Evolutionary conservation across 2,797 vertebrate species (phyloP).

Genomic region (Rhynchonycteris naso): DNA sequence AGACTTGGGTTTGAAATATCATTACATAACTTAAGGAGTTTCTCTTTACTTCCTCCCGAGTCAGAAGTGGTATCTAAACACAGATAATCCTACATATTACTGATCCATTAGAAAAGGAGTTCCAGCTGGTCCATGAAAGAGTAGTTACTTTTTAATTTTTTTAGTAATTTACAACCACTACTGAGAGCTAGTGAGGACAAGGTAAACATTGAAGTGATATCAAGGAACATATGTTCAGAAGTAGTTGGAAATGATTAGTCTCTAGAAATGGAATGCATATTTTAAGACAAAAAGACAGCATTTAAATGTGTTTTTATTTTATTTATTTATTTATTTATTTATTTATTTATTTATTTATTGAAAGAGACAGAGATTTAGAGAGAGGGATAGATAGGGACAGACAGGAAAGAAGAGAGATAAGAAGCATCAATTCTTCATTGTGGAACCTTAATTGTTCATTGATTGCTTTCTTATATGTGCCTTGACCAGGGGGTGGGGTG

Average conservation of each 20-base stretch:
- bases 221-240: background rate
- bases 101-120: background rate
- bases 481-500: too few species aligned
- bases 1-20: background rate
- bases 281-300: background rate
- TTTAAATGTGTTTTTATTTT: background rate
- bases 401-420: too few species aligned
- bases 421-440: too few species aligned
- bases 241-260: background rate
- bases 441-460: too few species aligned
- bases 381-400: too few species aligned
- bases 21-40: background rate
- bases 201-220: too few species aligned
- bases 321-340: too few species aligned
- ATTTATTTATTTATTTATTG: too few species aligned
- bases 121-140: background rate
- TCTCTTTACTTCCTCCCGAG: background rate
- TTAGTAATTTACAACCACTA: background rate
- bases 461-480: too few species aligned
- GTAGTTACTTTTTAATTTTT: background rate
- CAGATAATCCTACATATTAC: background rate
- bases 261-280: background rate
- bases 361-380: too few species aligned
- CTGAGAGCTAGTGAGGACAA: background rate
- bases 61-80: background rate